Base-by-base conservation (phyloP, 2,888 invertebrate genomes). In the Candidula unifasciata region DNA sequence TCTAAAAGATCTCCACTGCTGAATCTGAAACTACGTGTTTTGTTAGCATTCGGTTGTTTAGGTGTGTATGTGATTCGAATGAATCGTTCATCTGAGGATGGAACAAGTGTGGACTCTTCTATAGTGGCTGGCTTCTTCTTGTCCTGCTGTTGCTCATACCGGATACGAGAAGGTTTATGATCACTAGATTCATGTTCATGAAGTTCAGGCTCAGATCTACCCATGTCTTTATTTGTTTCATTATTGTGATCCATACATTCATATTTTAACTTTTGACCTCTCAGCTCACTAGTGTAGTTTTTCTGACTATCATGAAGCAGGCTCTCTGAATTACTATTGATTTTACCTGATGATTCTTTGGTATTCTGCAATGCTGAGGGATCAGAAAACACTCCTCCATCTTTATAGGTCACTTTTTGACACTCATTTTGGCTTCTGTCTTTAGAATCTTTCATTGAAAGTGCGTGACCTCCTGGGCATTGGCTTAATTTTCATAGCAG, bases 11-110 rank as follows among this genome's bases (percentile, higher is more conserved):
- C 71, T 69, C 21, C 54, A 35, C 69, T 80, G 16, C 71, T 27
- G 74, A 82, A 82, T 44, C 60, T 73, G 71, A 82, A 82, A 44
- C 24, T 57, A 44, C 37, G 35, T 44, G 27, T 57, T 27, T 57
- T 1, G 27, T 37, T 44, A 24, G 27, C 27, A 52, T n/a, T 37
- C 18, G 18, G 6, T 64, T 82, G 24, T 79, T 83, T 79, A 21
- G 87, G 87, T 8, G 85, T 84, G 76, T 86, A 82, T 13, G 86
- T 87, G 21, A 86, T 35, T 24, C 87, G 86, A 33, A 87, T 85
- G 44, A 87, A 87, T 37, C 87, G 54, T 69, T 86, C 87, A 8
- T 80, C 37, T 3, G 68, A 69, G n/a, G 13, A n/a, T 3, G 66
- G 60, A 6, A 74, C n/a, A 27, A 52, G 30, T 24, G 57, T 35